Base-by-base conservation (phyloP, 1,140 invertebrate genomes). In the Sesamia nonagrioides region DNA sequence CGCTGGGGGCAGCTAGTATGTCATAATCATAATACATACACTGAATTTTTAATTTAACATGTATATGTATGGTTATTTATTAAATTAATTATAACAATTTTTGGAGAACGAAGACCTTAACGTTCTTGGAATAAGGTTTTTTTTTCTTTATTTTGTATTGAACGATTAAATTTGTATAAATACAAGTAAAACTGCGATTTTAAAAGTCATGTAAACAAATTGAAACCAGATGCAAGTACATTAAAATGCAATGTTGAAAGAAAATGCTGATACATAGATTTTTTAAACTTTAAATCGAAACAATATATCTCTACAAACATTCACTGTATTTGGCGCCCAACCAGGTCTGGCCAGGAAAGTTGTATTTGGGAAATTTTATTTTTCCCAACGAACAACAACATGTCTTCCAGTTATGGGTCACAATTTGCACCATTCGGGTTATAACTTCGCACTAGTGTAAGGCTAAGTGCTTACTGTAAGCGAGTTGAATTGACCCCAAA, bases 371-470 rank as follows among this genome's bases (percentile, higher is more conserved):
- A 89, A 77, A 82, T 82, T 89, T 89, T 88, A 88, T 88, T 86
- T 86, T 86, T 82, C 82, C 79, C 82, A 78, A 69, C 83, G 74
- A 78, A 80, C 77, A 79, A 85, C 86, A 87, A 90, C 88, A 89
- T 90, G 89, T 92, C 85, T 83, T 77, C 33, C 82, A 84, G 83
- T 91, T 90, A 90, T 88, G 89, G 90, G 88, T 90, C 85, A 87
- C 88, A 88, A 89, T 89, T 89, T 89, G 89, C 89, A 91, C 87
- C 87, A 88, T 89, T 88, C 86, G 85, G 48, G 84, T 85, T 88
- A 86, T 89, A 86, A 86, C 84, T 88, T 84, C 80, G 83, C 84
- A 78, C 68, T 68, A 80, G 81, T 17, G 48, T 78, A 72, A 78
- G 68, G 77, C 37, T 54, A 2, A 0, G 77, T 52, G 54, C 6